Evolutionary conservation across 2,888 invertebrate genomes (phyloP), one percentile per base, ranked within the genome.

Genomic region (Brachypalpus laphriformis): DNA sequence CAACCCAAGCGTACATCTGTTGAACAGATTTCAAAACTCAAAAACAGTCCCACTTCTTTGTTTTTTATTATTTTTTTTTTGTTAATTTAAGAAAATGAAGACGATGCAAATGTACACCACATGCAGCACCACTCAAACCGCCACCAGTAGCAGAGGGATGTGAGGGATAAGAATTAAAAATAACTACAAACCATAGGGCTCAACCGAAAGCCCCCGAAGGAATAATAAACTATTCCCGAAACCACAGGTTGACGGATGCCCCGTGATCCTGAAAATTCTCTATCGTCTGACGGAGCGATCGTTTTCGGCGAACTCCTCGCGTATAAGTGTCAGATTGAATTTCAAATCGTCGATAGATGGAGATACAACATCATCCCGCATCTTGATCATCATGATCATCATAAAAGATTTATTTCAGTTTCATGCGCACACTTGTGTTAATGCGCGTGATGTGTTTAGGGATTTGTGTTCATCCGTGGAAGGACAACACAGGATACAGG

Each of bases 211-310:
- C 70, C 68, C 61, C 75, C 47, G 56, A 45, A 57, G 61, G 74
- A 80, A 83, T 80, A 85, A 85, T 75, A 85, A 80, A 85, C 83
- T 42, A 68, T 68, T 66, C 70, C 31, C 37, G 40, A 68, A 68
- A 83, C 82, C 82, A 85, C 83, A 85, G 83, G 83, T 85, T 85
- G 80, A 85, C 75, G 68, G 80, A 63, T 80, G 63, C 63, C 70
- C 51, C 75, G 51, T 80, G 80, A 85, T 75, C 83, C 82, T 51
- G 18, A 80, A 70, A 75, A 72, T 40, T 18, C 42, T 57, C 56
- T 34, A 8, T 45, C 34, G n/a, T 16, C 49, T n/a, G n/a, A n/a
- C n/a, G 9, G 20, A 42, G n/a, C n/a, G 47, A 70, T 65, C 49
- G 6, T 71, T 76, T 70, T 65, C 63, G 63, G n/a, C 49, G 70